These are phyloP conservation scores for Junco hyemalis DNA, from an alignment of 2,113 vertebrate species.

Conservation along the genomic window DNA sequence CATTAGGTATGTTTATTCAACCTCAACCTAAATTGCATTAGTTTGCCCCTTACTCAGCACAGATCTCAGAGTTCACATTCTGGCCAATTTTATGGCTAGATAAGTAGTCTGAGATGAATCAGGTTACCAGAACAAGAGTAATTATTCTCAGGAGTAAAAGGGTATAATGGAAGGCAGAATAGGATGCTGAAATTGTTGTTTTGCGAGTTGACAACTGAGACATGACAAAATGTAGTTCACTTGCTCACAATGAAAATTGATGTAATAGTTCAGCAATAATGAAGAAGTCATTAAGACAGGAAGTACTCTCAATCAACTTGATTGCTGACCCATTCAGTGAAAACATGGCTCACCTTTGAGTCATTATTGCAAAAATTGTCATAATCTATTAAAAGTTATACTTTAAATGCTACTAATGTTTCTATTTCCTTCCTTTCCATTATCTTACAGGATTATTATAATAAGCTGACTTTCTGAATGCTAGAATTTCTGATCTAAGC, in stretches of 20 bases:
- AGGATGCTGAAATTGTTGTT: not conserved
- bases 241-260: not conserved
- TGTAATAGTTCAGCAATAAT: not conserved
- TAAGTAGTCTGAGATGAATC: not conserved
- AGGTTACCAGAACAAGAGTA: not conserved
- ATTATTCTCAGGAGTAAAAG: not conserved
- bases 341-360: not conserved
- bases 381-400: not conserved
- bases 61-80: not conserved
- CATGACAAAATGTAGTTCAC: not conserved
- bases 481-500: not conserved
- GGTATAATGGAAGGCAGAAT: not conserved
- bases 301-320: not conserved
- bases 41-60: not conserved
- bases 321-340: not conserved
- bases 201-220: not conserved
- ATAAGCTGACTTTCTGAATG: not conserved
- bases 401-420: not conserved
- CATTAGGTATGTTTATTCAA: not conserved
- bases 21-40: not conserved
- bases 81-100: not conserved
- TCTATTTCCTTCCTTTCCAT: not conserved
- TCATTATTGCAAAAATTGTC: not conserved
- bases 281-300: not conserved
- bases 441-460: not conserved